Conservation (phyloP, 2,113 vertebrate species). For the Brachyhypopomus gauderio region DNA sequence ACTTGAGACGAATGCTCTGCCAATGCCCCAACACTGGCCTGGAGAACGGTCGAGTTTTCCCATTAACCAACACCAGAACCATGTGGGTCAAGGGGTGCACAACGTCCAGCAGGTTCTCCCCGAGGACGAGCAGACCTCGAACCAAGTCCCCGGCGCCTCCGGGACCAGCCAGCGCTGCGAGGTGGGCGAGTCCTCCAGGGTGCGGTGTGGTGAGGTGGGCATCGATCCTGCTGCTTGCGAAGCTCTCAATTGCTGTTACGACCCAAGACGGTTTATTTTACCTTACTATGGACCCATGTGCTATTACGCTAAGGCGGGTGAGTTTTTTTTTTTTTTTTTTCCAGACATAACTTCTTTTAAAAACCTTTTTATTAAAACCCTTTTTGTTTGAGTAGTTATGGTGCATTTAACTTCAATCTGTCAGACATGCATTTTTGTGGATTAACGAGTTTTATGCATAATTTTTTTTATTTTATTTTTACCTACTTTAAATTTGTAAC, state of each 20-base stretch:
- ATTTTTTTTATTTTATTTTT: too few relatives aligned
- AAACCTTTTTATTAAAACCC: too few relatives aligned
- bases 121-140: neutral
- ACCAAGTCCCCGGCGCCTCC: neutral
- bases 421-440: too few relatives aligned
- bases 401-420: too few relatives aligned
- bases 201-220: conserved; percentile 44
- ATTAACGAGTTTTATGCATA: too few relatives aligned
- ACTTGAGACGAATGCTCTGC: neutral
- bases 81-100: neutral
- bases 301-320: conserved; percentile 52
- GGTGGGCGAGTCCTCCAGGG: conserved; percentile 32
- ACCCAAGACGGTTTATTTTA: neutral
- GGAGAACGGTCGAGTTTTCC: too few relatives aligned
- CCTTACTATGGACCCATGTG: conserved; percentile 32
- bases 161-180: conserved; percentile 27
- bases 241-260: conserved; percentile 49
- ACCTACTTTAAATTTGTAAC: too few relatives aligned
- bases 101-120: neutral
- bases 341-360: too few relatives aligned
- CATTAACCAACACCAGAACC: neutral
- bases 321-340: neutral
- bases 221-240: conserved; percentile 36
- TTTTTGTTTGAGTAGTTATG: too few relatives aligned
- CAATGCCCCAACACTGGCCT: neutral